Evolutionary conservation across 2,113 vertebrate genomes (phyloP).

Genomic region (Tenrec ecaudatus): DNA sequence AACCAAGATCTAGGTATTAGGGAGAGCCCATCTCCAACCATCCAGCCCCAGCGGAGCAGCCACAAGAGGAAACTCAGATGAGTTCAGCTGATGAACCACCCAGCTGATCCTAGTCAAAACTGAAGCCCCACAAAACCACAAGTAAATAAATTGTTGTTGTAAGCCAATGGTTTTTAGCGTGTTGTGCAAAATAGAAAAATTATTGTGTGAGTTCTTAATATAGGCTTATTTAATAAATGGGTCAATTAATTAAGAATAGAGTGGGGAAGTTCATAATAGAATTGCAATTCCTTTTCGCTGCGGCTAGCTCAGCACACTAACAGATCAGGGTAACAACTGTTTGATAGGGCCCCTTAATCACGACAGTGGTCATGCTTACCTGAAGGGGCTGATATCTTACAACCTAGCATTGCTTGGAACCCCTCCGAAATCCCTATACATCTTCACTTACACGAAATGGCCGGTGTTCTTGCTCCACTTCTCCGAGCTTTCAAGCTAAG

Average conservation of each 20-base stretch:
- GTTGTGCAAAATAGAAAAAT: not conserved
- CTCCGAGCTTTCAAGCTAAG: conserved; percentile 8
- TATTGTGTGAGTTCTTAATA: conserved; percentile 2
- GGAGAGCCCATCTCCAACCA: not conserved
- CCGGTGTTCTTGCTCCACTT: conserved; percentile 1
- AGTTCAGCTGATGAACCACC: not conserved
- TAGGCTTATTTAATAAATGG: conserved; percentile 2
- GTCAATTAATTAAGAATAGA: not conserved
- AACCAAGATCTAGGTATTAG: not conserved
- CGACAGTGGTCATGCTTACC: not conserved
- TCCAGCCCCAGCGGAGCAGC: not conserved
- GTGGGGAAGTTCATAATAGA: not conserved
- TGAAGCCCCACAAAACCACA: not conserved
- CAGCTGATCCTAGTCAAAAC: not conserved
- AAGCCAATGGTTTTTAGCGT: conserved; percentile 3
- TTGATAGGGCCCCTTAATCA: not conserved
- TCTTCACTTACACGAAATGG: not conserved
- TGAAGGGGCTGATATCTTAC: not conserved
- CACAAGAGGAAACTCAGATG: not conserved
- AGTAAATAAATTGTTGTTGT: conserved; percentile 35
- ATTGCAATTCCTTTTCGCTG: not conserved
- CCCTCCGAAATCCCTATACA: not conserved
- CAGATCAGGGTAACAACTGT: not conserved
- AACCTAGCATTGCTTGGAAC: not conserved
- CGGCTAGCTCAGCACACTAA: not conserved